Conservation (phyloP, 2,888 invertebrate genomes). For the Hartigia nigra region DNA sequence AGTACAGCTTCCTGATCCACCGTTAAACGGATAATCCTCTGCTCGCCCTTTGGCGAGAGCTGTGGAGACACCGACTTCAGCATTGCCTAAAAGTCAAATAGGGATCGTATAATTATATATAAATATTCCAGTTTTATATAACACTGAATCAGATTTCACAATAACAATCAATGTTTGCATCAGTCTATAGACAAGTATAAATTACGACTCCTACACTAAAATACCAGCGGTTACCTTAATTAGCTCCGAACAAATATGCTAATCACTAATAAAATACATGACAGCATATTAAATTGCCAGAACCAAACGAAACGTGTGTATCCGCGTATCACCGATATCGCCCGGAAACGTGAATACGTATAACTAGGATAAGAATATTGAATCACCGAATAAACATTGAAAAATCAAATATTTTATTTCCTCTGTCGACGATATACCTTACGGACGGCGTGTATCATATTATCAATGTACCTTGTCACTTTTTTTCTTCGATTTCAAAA, state of each 20-base stretch:
- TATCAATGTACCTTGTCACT: not conserved
- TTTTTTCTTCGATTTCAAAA: not conserved
- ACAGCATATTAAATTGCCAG: not conserved
- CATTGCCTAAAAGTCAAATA: conserved; percentile 34
- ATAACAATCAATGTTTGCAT: not conserved
- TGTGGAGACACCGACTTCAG: conserved; percentile 42
- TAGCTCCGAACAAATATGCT: not conserved
- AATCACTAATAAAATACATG: not conserved
- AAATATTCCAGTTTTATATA: not conserved
- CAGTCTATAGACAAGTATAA: not conserved
- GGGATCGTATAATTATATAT: not conserved
- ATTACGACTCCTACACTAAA: not conserved
- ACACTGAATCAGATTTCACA: not conserved
- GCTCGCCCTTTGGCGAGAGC: conserved; percentile 36
- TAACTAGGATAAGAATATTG: not conserved
- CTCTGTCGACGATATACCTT: too few relatives aligned
- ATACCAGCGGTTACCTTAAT: not conserved
- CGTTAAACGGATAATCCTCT: conserved; percentile 57
- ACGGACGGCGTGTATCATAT: not conserved
- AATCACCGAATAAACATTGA: too few relatives aligned
- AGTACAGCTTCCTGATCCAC: conserved; percentile 66
- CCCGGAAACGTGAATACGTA: not conserved
- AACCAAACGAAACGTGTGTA: not conserved
- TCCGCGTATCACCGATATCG: not conserved
- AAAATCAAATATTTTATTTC: too few relatives aligned